Percentiles rank a stretch among this genome's conserved stretches.
These are phyloP conservation scores for Ecliptopera silaceata DNA, from an alignment of 2,888 invertebrate species.

Conservation along the genomic window DNA sequence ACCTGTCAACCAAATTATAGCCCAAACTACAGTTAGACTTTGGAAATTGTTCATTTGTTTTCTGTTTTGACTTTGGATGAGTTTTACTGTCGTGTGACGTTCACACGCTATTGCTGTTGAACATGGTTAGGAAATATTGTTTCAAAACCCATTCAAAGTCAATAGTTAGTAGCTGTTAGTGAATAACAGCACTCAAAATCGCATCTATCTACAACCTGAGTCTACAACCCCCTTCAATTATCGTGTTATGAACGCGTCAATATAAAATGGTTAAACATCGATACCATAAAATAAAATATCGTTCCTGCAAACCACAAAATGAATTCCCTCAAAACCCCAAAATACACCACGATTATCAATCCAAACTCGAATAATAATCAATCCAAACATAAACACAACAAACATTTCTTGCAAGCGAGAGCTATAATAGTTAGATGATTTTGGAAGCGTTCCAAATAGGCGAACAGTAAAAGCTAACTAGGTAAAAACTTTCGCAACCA, in stretches of 20 bases:
- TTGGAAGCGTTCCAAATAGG: constrained; percentile 43
- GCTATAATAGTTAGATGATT: constrained; percentile 36
- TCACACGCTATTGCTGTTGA: not conserved
- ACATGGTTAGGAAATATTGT: not conserved
- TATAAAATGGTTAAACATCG: constrained; percentile 34
- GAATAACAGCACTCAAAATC: constrained; percentile 76
- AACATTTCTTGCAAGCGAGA: constrained; percentile 39
- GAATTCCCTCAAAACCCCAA: constrained; percentile 42
- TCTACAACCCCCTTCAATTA: constrained; percentile 41
- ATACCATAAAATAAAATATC: constrained; percentile 39
- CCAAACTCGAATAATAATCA: constrained; percentile 40
- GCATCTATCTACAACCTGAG: constrained; percentile 33
- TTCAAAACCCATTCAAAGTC: constrained; percentile 71
- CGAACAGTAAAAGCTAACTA: constrained; percentile 38
- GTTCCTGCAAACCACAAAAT: constrained; percentile 35
- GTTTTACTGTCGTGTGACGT: constrained; percentile 36
- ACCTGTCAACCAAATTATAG: constrained; percentile 84
- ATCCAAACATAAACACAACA: constrained; percentile 43
- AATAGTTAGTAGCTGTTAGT: constrained; percentile 81
- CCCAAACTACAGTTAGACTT: constrained; percentile 77
- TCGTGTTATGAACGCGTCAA: constrained; percentile 17
- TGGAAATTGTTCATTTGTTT: constrained; percentile 41
- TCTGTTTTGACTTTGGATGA: constrained; percentile 68
- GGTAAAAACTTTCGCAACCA: constrained; percentile 23
- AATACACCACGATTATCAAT: constrained; percentile 43